Percentiles rank a stretch among this genome's conserved stretches.
Evolutionary conservation across 2,888 invertebrate genomes (phyloP).

Genomic region (Nomada goodeniana): DNA sequence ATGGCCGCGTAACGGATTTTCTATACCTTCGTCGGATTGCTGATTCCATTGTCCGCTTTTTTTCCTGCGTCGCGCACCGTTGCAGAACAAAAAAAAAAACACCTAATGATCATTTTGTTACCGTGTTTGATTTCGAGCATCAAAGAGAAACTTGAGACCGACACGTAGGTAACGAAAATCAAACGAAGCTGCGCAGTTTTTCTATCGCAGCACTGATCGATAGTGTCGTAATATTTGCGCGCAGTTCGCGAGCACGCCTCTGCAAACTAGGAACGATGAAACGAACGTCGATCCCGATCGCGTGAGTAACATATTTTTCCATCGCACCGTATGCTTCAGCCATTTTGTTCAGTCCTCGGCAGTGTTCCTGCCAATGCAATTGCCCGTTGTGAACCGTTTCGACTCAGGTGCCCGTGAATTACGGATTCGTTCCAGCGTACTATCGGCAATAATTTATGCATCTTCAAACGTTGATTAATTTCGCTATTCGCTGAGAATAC

Average conservation of each 20-base stretch:
- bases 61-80: background rate
- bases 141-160: background rate
- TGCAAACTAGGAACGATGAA: too few species aligned
- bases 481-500: slow-evolving; percentile 17
- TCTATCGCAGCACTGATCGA: too few species aligned
- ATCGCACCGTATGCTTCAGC: slow-evolving; percentile 26
- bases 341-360: slow-evolving; percentile 43
- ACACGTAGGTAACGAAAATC: background rate
- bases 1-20: slow-evolving; percentile 59
- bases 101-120: slow-evolving; percentile 28
- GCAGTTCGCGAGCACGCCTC: too few species aligned
- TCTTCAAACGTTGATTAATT: slow-evolving; percentile 27
- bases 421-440: background rate
- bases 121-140: background rate
- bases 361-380: background rate
- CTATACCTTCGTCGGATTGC: slow-evolving; percentile 9
- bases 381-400: background rate
- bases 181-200: background rate
- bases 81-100: background rate
- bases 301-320: too few species aligned
- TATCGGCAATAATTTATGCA: slow-evolving; percentile 20
- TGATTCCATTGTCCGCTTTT: slow-evolving; percentile 23
- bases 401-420: slow-evolving; percentile 23
- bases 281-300: too few species aligned
- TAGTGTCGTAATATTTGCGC: background rate